Conservation (phyloP, 2,797 vertebrate species). For the Varecia variegata region DNA sequence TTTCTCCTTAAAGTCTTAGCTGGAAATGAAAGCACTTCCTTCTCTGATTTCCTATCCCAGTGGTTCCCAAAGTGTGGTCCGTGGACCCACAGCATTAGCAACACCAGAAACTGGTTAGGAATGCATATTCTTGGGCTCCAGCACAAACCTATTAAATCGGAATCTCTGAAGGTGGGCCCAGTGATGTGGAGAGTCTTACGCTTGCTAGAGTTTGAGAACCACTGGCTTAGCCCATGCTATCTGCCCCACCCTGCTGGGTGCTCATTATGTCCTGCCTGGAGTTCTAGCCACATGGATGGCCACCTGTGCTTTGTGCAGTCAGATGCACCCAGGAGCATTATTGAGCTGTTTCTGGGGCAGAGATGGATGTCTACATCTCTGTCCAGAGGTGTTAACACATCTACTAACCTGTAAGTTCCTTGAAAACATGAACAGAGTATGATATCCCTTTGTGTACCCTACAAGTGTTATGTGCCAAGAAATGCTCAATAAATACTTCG, state of each 20-base stretch:
- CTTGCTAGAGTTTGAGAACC: neutral
- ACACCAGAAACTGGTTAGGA: neutral
- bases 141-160: no score
- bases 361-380: no score
- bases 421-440: neutral
- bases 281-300: neutral
- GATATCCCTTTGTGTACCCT: neutral
- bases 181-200: no score
- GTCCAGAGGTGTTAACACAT: neutral
- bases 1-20: no score
- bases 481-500: neutral
- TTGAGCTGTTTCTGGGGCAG: no score
- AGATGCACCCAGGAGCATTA: no score
- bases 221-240: no score
- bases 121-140: neutral
- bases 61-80: no score
- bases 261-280: neutral
- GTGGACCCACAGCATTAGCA: neutral
- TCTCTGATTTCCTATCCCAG: no score
- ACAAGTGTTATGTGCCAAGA: neutral
- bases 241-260: neutral
- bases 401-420: neutral
- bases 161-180: no score
- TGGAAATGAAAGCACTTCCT: no score
- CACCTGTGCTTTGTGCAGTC: no score